Percentiles rank a stretch among this genome's conserved stretches.
phyloP scores from a whole-genome alignment of 2,113 vertebrate species.

The Stercorarius parasiticus region DNA sequence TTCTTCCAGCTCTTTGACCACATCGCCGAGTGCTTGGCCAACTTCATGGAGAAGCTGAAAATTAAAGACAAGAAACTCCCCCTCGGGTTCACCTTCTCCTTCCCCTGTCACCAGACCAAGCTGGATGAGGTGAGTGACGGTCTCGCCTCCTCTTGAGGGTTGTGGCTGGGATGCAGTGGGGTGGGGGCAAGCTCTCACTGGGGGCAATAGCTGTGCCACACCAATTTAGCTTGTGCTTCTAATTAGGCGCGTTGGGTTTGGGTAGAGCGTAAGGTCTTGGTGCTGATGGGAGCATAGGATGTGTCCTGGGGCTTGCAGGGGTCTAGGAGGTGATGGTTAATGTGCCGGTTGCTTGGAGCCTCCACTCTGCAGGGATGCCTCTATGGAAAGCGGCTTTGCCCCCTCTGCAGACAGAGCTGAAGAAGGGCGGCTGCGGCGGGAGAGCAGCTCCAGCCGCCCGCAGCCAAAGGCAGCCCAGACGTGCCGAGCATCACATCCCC shows the following conservation, averaged over 20 bases:
- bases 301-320: not conserved
- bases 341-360: not conserved
- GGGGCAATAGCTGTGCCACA: not conserved
- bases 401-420: not conserved
- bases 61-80: constrained; percentile 95
- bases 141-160: rapidly evolving
- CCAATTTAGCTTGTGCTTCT: not conserved
- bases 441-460: not conserved
- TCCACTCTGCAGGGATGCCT: not conserved
- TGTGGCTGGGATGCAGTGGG: not conserved
- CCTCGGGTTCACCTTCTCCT: constrained; percentile 96
- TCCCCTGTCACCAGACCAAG: constrained; percentile 91
- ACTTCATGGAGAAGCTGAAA: constrained; percentile 90
- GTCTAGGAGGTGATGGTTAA: rapidly evolving
- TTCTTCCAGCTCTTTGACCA: constrained; percentile 91
- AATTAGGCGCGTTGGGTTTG: not conserved
- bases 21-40: constrained; percentile 89
- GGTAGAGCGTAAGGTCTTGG: not conserved
- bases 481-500: not conserved
- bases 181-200: not conserved
- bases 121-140: constrained; percentile 88
- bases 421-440: not conserved
- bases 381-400: rapidly evolving
- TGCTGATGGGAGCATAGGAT: rapidly evolving
- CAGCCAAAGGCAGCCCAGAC: not conserved